Conservation (phyloP, 2,113 vertebrate genomes). For the Pipa parva region DNA sequence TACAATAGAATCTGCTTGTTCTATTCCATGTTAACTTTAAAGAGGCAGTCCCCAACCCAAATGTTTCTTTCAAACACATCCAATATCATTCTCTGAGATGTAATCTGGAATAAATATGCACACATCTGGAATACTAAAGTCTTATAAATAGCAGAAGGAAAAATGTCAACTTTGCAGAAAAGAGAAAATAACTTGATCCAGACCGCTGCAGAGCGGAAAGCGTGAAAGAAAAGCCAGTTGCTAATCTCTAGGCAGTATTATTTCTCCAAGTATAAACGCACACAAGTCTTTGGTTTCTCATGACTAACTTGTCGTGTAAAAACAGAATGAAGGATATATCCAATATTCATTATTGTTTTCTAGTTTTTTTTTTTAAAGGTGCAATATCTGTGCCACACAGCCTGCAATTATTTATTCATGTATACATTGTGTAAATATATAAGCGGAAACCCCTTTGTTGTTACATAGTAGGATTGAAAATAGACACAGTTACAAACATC, state of each 20-base stretch:
- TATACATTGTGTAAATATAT: no score
- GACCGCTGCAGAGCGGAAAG: neutral
- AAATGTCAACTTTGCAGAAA: slow-evolving; percentile 32
- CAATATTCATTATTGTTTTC: no score
- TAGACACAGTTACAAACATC: no score
- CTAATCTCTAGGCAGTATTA: neutral
- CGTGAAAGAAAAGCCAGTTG: neutral
- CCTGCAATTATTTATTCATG: no score
- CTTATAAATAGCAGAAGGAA: slow-evolving; percentile 33
- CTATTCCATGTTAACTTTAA: neutral
- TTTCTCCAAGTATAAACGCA: no score
- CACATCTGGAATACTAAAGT: slow-evolving; percentile 36
- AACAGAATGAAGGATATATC: no score
- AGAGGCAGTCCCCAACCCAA: neutral
- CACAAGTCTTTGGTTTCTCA: no score
- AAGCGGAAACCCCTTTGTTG: no score
- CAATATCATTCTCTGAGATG: slow-evolving; percentile 4
- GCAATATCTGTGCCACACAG: no score
- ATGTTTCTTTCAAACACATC: slow-evolving; percentile 16
- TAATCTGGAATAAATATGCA: slow-evolving; percentile 36
- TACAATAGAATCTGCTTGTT: neutral
- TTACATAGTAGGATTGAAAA: no score
- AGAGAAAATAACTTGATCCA: slow-evolving; percentile 31
- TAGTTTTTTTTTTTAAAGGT: no score
- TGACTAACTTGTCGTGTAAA: no score